Evolutionary conservation across 1,140 invertebrate genomes (phyloP), one percentile per base, ranked within the genome.

Genomic region (Drosophila nigromelanica): DNA sequence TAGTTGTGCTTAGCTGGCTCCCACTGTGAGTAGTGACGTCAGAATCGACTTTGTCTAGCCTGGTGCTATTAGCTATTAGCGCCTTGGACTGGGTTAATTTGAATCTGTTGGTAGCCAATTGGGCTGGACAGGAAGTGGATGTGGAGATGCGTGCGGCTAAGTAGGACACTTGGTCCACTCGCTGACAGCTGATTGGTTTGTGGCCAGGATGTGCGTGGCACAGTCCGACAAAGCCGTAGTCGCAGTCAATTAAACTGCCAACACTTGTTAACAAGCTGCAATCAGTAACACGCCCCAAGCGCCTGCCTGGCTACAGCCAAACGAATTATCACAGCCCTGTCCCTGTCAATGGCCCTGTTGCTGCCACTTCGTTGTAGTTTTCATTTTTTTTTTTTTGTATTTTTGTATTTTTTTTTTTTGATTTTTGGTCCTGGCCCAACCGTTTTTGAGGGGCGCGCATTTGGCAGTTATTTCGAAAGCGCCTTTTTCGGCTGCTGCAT

Each of bases 181-280:
- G 79, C 60, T 79, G 83, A 89, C 83, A 87, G 76, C 70, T 82
- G 80, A 85, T 85, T 82, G 73, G 66, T 45, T 73, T 78, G 50
- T 60, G 39, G 43, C 42, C 73, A 77, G 78, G 86, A 82, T 78
- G 75, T 78, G 71, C 48, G 47, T 54, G 58, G 56, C 54, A 42
- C 33, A 48, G 33, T 39, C 8, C 12, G 15, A 50, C 50, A 76
- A 24, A 37, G 27, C 40, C 56, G 40, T 30, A 45, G 30, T 42
- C 54, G 11, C 47, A 90, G 87, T 90, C 89, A 90, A 90, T 90
- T 90, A 90, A 90, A 90, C 89, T 90, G 89, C 89, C 89, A 90
- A 90, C 89, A 90, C 89, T 90, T 90, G 89, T 90, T 90, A 90
- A 90, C 89, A 90, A 90, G 80, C 89, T 90, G 76, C 89, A 90